A percentile compares a stretch with the other conserved stretches of the same genome.
Conservation (phyloP, 1,140 invertebrate species). For the Chironomus tepperi region DNA sequence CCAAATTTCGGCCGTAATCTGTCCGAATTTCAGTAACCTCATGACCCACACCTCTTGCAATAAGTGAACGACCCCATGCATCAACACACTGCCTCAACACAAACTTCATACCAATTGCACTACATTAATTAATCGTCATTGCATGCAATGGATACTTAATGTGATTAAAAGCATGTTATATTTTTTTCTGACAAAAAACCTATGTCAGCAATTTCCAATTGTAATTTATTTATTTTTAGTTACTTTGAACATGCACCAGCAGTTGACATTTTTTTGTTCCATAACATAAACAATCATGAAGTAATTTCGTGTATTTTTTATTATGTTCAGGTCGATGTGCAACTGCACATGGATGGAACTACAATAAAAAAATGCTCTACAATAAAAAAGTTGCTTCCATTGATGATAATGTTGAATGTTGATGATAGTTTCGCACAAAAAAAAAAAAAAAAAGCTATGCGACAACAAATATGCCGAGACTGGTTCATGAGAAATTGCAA, state of each 20-base stretch:
- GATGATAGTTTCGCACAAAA: neutral
- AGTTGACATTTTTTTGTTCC: neutral
- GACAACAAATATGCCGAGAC: neutral
- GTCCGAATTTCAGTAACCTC: too few species aligned
- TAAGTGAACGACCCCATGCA: too few species aligned
- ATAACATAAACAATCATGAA: neutral
- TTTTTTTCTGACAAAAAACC: too few species aligned
- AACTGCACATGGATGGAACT: neutral
- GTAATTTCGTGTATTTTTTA: neutral
- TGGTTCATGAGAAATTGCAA: constrained; percentile 21
- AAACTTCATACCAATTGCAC: neutral
- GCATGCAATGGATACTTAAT: constrained; percentile 5
- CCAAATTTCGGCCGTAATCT: too few species aligned
- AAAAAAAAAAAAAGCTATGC: neutral
- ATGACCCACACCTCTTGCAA: too few species aligned
- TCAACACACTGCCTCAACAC: too few species aligned
- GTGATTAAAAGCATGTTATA: neutral
- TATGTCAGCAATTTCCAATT: constrained; percentile 21
- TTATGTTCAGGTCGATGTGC: too few species aligned
- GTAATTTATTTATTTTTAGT: neutral
- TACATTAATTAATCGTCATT: neutral
- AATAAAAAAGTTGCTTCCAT: neutral
- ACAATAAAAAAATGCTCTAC: neutral
- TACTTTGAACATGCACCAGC: neutral
- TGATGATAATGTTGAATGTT: neutral